Conservation (phyloP, 2,888 invertebrate genomes). For the Dinocampus coccinellae region DNA sequence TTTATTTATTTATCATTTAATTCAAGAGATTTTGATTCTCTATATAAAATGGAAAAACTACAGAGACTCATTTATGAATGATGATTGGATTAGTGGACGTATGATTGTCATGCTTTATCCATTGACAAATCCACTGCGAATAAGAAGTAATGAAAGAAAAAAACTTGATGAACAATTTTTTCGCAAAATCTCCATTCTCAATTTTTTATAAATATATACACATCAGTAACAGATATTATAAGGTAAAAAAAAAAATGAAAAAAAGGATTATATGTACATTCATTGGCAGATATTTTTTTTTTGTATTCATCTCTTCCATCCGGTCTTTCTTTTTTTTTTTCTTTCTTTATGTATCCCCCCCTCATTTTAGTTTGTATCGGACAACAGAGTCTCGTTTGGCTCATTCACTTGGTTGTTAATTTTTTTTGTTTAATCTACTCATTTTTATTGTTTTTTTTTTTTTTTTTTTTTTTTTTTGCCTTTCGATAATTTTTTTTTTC, state of each 20-base stretch:
- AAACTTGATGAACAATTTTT: neutral
- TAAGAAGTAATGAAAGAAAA: constrained; percentile 29
- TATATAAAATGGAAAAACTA: constrained; percentile 18
- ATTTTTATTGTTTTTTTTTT: constrained; percentile 17
- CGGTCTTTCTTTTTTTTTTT: constrained; percentile 31
- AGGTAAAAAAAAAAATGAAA: constrained; percentile 42
- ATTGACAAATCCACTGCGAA: constrained; percentile 21
- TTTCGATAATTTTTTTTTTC: too few relatives aligned
- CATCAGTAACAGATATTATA: constrained; percentile 41
- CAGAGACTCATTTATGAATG: constrained; percentile 20
- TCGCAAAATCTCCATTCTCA: constrained; percentile 30
- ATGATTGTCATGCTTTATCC: neutral
- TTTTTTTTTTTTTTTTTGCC: neutral
- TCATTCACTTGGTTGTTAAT: constrained; percentile 22
- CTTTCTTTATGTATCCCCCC: too few relatives aligned
- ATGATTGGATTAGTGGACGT: constrained; percentile 15
- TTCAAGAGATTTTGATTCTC: constrained; percentile 21
- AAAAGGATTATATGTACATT: constrained; percentile 56
- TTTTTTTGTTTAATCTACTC: constrained; percentile 11
- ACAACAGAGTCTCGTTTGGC: constrained; percentile 30
- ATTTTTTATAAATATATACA: constrained; percentile 49
- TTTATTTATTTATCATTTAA: constrained; percentile 13
- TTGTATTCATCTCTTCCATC: too few relatives aligned
- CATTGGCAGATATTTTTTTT: constrained; percentile 58
- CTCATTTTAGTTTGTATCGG: constrained; percentile 32